Conservation (phyloP, 1,140 invertebrate genomes). For the Cydia strobilella region DNA sequence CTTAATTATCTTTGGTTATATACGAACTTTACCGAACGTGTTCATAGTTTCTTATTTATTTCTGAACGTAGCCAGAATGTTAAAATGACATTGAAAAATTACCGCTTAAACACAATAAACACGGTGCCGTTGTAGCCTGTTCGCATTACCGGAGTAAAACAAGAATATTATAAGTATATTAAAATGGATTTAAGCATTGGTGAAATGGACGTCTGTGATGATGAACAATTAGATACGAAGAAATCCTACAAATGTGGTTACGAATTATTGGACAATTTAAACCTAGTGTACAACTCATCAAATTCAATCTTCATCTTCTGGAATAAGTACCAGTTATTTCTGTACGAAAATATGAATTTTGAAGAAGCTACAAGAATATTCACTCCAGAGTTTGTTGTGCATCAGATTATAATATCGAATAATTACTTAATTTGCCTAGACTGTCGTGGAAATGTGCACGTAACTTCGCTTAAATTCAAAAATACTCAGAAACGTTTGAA, state of each 20-base stretch:
- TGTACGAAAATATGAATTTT: slow-evolving; percentile 54
- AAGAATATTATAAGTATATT: neutral
- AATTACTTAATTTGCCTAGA: slow-evolving; percentile 63
- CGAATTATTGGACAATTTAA: slow-evolving; percentile 47
- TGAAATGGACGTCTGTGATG: slow-evolving; percentile 43
- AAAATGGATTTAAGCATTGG: neutral
- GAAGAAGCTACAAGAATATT: slow-evolving; percentile 42
- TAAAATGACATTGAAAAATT: slow-evolving; percentile 12
- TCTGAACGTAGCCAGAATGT: slow-evolving; percentile 11
- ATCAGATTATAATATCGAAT: slow-evolving; percentile 44
- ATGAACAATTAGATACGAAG: slow-evolving; percentile 34
- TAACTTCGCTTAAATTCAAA: slow-evolving; percentile 57
- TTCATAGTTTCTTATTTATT: neutral
- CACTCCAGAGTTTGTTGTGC: slow-evolving; percentile 52
- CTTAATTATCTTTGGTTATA: too few relatives aligned
- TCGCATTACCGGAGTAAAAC: too few relatives aligned
- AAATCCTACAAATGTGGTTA: slow-evolving; percentile 46
- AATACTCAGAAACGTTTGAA: slow-evolving; percentile 52
- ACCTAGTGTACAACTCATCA: slow-evolving; percentile 47
- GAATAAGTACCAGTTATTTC: slow-evolving; percentile 68
- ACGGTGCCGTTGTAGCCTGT: neutral
- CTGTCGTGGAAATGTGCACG: slow-evolving; percentile 48
- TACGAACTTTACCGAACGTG: neutral
- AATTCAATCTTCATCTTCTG: slow-evolving; percentile 51
- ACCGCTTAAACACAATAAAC: too few relatives aligned